Base-by-base conservation (phyloP, 2,113 vertebrate species). In the Tetrao urogallus region DNA sequence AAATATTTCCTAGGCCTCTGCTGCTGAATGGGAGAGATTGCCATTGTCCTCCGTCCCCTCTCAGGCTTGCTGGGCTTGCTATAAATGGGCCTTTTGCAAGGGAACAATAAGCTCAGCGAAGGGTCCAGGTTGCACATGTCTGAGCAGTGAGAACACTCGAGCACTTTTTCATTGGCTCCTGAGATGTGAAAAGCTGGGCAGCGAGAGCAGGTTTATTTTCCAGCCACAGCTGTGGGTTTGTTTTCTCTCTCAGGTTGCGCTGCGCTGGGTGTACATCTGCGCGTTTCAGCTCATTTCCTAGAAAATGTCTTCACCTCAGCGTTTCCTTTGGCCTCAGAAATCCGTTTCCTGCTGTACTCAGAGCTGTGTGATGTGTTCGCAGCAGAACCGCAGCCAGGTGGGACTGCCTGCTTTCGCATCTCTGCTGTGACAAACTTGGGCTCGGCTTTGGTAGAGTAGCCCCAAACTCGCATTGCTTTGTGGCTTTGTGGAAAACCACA, bases 41-140 rank as follows among this genome's bases (percentile, higher is more conserved):
- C 98, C 98, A 98, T 99, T 98, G 97, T 90, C 92, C 96, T 93
- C 54, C 64, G 96, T 97, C 97, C 95, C 98, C 97, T 98, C 98
- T 97, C 97, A 95, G 97, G 97, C 97, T 97, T 94, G 95, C 97
- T 84, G 82, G 97, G 97, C 93, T 98, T 96, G 98, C 97, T 98
- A 95, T 97, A 98, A 98, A 98, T 97, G 98, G 97, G 98, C 97
- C 97, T 98, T 98, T 98, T 97, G 98, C 98, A 98, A 98, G 98
- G 97, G 97, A 98, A 98, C 98, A 98, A 98, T 98, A 97, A 97
- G 90, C 94, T 83, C 90, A 80, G 97, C 98, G 93, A 98, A 98
- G 98, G 97, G 97, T 98, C 98, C 98, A 97, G 98, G 98, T 98
- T 98, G 97, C 97, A 97, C 98, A 98, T 98, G 98, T 98, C 98